phyloP scores from a whole-genome alignment of 2,888 invertebrate genomes.

The Diplazon laetatorius region DNA sequence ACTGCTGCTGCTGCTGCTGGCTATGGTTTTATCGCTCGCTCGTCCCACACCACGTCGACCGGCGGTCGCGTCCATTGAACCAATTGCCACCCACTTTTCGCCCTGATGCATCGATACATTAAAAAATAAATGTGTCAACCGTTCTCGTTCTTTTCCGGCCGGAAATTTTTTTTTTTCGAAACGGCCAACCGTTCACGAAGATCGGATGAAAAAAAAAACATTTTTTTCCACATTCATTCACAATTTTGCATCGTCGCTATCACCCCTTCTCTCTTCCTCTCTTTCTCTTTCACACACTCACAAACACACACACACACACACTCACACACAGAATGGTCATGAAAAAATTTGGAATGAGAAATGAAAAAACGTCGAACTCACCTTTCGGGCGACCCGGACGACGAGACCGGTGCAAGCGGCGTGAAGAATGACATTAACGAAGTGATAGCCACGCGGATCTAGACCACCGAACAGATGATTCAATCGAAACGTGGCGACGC shows the following conservation, averaged over 20 bases:
- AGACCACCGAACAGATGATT: constrained; percentile 91
- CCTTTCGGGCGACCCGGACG: constrained; percentile 89
- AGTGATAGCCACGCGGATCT: constrained; percentile 92
- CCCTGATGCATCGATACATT: constrained; percentile 44
- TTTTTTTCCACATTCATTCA: constrained; percentile 14
- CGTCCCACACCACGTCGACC: constrained; percentile 21
- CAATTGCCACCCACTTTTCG: constrained; percentile 51
- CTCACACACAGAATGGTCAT: too few species aligned
- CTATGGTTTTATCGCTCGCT: constrained; percentile 40
- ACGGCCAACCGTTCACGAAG: too few species aligned
- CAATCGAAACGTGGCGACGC: constrained; percentile 93
- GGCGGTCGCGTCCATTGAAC: constrained; percentile 44
- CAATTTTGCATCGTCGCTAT: not conserved
- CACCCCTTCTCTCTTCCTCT: too few species aligned
- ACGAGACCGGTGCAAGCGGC: constrained; percentile 93
- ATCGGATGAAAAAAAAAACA: too few species aligned
- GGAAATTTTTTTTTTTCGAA: too few species aligned
- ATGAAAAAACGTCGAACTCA: constrained; percentile 80
- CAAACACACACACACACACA: too few species aligned
- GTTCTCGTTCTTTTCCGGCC: constrained; percentile 23
- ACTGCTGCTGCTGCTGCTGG: constrained; percentile 24
- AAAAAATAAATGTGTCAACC: constrained; percentile 31
- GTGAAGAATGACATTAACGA: constrained; percentile 93
- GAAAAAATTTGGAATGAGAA: too few species aligned
- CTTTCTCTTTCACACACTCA: too few species aligned